Base-by-base conservation (phyloP, 1,140 invertebrate genomes). In the Brachionus asplanchnoidis region DNA sequence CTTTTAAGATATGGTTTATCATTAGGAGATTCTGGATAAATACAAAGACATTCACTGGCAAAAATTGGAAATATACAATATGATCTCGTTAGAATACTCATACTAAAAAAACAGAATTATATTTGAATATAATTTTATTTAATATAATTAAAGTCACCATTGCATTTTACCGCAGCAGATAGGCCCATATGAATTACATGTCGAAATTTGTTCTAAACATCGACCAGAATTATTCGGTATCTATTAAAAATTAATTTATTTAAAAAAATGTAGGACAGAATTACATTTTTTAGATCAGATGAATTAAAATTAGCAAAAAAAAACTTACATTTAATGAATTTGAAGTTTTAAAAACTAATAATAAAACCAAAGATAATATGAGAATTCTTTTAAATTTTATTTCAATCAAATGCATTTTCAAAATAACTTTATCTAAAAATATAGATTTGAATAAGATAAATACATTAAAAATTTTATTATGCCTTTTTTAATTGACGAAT, bases 111-210 rank as follows among this genome's bases (percentile, higher is more conserved):
- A 17, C 6, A 44, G 5, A 36, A 36, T 36, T 0, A 7, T 36
- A 3, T 28, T 28, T 28, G 6, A 7, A 36, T 36, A 7, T 77
- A 23, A 46, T 46, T 46, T 32, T 23, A 12, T 44, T 40, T 8
- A 75, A 36, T 26, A 26, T 23, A n/a, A 65, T 68, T 32, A 77
- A 9, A 46, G 4, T 77, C 26, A 77, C 73, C 73, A 77, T 50
- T 77, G 42, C 73, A 77, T 77, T 77, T 77, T 46, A n/a, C 73
- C 73, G 42, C 73, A 77, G 20, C 73, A 77, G 12, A 46, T 26
- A 23, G 73, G 42, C 1, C 73, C 73, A 50, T 77, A 77, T 14
- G 73, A 50, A 77, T 77, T 46, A 53, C 73, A 77, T 12, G n/a
- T 20, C 46, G 73, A 77, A 50, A 46, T 28, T 50, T 77, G 73